These are phyloP conservation scores for Stegostoma tigrinum DNA, from an alignment of 2,113 vertebrate species.

Conservation along the genomic window DNA sequence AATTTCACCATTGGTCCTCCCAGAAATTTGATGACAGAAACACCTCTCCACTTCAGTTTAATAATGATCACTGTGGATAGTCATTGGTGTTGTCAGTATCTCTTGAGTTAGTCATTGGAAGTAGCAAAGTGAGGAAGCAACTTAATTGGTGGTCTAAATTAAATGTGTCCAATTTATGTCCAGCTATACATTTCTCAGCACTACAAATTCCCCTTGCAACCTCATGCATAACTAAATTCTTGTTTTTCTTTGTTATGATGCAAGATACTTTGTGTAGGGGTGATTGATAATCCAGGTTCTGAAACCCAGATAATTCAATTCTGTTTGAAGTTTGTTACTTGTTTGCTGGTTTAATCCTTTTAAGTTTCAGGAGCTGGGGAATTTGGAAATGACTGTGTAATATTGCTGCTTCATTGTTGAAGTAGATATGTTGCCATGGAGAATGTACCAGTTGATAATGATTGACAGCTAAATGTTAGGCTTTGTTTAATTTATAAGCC, in stretches of 20 bases:
- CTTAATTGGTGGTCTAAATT: background rate
- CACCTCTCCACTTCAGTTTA: background rate
- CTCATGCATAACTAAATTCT: background rate
- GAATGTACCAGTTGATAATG: too few relatives aligned
- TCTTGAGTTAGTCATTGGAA: background rate
- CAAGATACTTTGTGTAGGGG: background rate
- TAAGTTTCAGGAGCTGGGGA: background rate
- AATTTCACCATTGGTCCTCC: background rate
- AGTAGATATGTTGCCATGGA: too few relatives aligned
- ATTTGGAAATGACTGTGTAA: background rate
- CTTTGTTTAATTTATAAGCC: too few relatives aligned
- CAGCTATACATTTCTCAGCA: background rate
- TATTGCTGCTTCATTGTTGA: background rate
- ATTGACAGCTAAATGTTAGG: too few relatives aligned
- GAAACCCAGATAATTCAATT: background rate
- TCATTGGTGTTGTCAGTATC: background rate
- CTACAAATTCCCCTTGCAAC: background rate
- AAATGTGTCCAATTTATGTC: background rate
- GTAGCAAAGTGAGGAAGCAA: background rate
- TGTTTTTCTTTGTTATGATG: background rate
- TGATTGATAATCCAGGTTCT: background rate
- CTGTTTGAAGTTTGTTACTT: background rate
- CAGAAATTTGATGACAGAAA: constrained; percentile 15
- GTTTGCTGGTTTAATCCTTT: background rate
- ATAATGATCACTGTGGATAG: background rate